Percentiles rank a stretch among this genome's conserved stretches.
These are phyloP conservation scores for Sinohyriopsis cumingii DNA, from an alignment of 2,888 invertebrate genomes.

Conservation along the genomic window DNA sequence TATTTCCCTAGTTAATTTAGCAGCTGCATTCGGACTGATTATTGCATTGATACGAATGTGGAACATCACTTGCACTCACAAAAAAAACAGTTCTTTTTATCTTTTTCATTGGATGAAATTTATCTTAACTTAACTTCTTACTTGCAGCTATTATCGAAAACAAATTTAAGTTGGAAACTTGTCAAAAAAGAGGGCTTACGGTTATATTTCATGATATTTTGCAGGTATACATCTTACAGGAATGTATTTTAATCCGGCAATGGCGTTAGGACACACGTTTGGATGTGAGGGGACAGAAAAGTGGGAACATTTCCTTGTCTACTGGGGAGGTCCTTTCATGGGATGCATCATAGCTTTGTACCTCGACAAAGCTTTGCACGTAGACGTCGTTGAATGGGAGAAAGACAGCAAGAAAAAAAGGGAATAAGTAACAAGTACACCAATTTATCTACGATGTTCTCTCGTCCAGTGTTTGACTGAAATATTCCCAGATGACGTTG, in stretches of 20 bases:
- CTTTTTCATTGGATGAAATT: too few relatives aligned
- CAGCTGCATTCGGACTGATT: too few relatives aligned
- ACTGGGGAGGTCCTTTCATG: constrained; percentile 90
- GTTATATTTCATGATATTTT: constrained; percentile 9
- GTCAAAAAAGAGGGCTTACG: too few relatives aligned
- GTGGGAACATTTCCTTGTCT: constrained; percentile 88
- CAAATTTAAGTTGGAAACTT: too few relatives aligned
- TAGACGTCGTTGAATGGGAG: constrained; percentile 40
- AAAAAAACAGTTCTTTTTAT: too few relatives aligned
- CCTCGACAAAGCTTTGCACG: constrained; percentile 48
- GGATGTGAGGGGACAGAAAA: constrained; percentile 90
- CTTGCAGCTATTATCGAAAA: too few relatives aligned
- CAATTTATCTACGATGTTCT: not conserved
- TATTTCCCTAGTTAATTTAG: too few relatives aligned
- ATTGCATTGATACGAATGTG: too few relatives aligned
- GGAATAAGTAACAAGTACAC: constrained; percentile 8
- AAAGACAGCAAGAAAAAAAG: constrained; percentile 31
- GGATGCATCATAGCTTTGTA: constrained; percentile 70
- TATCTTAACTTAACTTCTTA: too few relatives aligned
- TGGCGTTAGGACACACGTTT: constrained; percentile 91
- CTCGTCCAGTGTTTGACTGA: too few relatives aligned
- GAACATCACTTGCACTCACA: too few relatives aligned
- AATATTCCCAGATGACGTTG: too few relatives aligned
- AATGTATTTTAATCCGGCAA: constrained; percentile 94
- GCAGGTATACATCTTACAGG: constrained; percentile 93